phyloP scores from a whole-genome alignment of 2,888 invertebrate genomes.

The Clunio marinus region DNA sequence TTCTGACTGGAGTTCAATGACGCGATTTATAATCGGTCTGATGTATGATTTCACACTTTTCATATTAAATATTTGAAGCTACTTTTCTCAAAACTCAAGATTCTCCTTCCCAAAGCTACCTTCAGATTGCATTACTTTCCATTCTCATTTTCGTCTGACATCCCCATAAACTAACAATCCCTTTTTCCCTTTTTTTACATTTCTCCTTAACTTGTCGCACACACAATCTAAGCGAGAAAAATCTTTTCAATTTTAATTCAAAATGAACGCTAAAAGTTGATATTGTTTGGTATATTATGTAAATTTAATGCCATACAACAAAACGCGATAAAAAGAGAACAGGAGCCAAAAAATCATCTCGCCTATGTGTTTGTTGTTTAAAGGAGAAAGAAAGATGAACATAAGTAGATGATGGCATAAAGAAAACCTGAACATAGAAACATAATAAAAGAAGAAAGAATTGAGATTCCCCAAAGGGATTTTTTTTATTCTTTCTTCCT shows the following conservation, averaged over 20 bases:
- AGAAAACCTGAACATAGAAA: constrained; percentile 19
- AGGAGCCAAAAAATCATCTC: not conserved
- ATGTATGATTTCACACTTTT: too few relatives aligned
- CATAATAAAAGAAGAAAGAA: constrained; percentile 6
- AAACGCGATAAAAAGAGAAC: constrained; percentile 17
- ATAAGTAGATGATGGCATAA: constrained; percentile 18
- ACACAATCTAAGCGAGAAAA: too few relatives aligned
- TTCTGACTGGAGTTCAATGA: not conserved
- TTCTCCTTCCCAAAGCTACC: not conserved
- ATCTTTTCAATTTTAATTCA: constrained; percentile 38
- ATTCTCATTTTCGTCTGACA: too few relatives aligned
- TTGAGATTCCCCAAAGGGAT: constrained; percentile 26
- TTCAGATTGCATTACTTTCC: too few relatives aligned
- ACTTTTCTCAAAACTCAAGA: too few relatives aligned
- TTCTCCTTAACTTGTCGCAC: too few relatives aligned
- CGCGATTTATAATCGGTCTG: not conserved
- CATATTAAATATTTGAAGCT: too few relatives aligned
- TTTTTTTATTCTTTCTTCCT: not conserved
- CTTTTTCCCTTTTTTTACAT: too few relatives aligned
- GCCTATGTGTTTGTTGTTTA: not conserved
- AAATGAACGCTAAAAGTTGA: constrained; percentile 32
- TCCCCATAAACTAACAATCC: too few relatives aligned
- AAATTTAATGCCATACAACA: constrained; percentile 35
- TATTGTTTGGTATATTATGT: constrained; percentile 31
- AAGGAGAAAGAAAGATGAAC: not conserved